Percentiles rank a stretch among this genome's conserved stretches.
These are phyloP conservation scores for Porites lutea DNA, from an alignment of 64 coral and sea anemone species.

Conservation along the genomic window DNA sequence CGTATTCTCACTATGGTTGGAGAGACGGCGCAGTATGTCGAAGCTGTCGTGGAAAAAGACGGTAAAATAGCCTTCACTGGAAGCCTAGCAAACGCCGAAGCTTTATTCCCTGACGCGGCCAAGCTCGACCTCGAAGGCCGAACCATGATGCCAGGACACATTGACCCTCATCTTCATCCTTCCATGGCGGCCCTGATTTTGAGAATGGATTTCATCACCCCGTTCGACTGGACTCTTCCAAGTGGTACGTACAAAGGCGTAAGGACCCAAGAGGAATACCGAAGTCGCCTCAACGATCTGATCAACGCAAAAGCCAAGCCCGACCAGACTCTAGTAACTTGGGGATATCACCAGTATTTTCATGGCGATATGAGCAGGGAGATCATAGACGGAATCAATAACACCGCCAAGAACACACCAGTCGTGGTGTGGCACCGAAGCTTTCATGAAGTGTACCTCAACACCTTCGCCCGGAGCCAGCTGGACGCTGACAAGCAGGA, in stretches of 20 bases:
- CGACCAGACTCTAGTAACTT: slow-evolving; percentile 4
- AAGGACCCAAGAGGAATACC: neutral
- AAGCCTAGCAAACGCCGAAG: slow-evolving; percentile 16
- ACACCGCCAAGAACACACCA: neutral
- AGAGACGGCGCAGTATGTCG: slow-evolving; percentile 38
- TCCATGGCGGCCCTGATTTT: slow-evolving; percentile 33
- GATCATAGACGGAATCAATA: neutral
- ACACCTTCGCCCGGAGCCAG: neutral
- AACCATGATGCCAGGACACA: slow-evolving; percentile 50
- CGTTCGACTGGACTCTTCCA: slow-evolving; percentile 43
- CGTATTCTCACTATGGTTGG: slow-evolving; percentile 57
- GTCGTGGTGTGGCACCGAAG: slow-evolving; percentile 31
- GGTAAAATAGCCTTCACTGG: slow-evolving; percentile 52
- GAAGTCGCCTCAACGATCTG: neutral
- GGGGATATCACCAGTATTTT: slow-evolving; percentile 31
- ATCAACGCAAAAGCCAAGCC: neutral
- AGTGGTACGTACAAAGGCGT: slow-evolving; percentile 8
- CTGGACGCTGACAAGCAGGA: neutral
- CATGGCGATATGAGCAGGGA: slow-evolving; percentile 18
- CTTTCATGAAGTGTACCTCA: slow-evolving; percentile 41
- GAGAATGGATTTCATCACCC: slow-evolving; percentile 29
- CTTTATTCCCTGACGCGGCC: neutral
- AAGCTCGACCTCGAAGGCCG: slow-evolving; percentile 12
- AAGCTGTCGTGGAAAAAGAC: slow-evolving; percentile 52
- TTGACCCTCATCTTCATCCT: slow-evolving; percentile 54